Base-by-base conservation (phyloP, 2,797 vertebrate species). In the Cyprinodon diabolis region DNA sequence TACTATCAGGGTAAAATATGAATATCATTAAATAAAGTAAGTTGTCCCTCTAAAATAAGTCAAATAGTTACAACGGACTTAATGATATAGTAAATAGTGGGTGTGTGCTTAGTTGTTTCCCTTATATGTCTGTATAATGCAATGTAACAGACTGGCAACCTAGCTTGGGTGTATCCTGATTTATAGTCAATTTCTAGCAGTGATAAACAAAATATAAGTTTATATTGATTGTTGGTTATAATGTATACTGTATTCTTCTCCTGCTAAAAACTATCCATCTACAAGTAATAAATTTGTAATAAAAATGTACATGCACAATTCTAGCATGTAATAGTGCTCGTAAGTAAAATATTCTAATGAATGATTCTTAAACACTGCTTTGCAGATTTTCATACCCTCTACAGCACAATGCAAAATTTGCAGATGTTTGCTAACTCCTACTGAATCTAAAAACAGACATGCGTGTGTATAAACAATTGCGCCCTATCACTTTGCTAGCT, bases 401-500 rank as follows among this genome's bases (percentile, higher is more conserved):
- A 77, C 81, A 86, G 55, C 25, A 25, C 30, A 63, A 54, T 57
- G 74, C 51, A 71, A 76, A 81, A 66, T 35, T 63, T 66, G 43
- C 66, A 45, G 80, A 65, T 70, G 78, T 84, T 84, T 78, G 71
- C 58, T 77, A 70, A 69, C 78, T 73, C 60, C 65, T n/a, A 72
- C 4, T 66, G 74, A 37, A 63, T 13, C 68, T 49, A 69, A 25
- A 68, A 69, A 78, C 4, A 70, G 21, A 72, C 66, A 72, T 78
- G 49, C 54, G 47, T 75, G 49, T 21, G 55, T 11, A 72, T 40
- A 79, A 68, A 80, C 70, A 56, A 76, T 78, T 56, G 19, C 70
- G 71, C 82, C 74, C 66, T 76, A 78, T 85, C 76, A 81, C 80
- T 84, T 81, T 71, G 72, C 51, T 60, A 63, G 86, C 76, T 77